Evolutionary conservation across 1,140 invertebrate species (phyloP).

Genomic region (Drosophila ercepeae): DNA sequence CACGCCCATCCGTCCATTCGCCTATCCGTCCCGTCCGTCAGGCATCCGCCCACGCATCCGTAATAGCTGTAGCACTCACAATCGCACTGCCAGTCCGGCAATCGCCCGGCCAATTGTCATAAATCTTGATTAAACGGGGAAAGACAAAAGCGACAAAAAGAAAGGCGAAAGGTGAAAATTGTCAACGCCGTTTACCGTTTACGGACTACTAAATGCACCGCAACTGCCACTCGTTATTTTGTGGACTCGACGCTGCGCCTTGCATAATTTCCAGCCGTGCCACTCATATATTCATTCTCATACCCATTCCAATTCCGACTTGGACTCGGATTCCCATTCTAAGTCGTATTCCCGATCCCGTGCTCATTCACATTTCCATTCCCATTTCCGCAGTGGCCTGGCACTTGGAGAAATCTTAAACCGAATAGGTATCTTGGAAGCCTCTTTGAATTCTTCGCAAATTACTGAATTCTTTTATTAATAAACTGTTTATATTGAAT

Average conservation of each 20-base stretch:
- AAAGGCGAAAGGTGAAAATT: conserved; percentile 73
- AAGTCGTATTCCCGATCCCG: conserved; percentile 4
- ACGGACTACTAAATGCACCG: conserved; percentile 8
- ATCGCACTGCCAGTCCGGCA: conserved; percentile 26
- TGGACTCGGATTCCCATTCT: conserved; percentile 4
- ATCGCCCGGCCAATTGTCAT: conserved; percentile 69
- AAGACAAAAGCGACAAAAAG: conserved; percentile 38
- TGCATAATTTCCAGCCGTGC: conserved; percentile 66
- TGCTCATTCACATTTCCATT: conserved; percentile 35
- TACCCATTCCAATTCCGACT: conserved; percentile 29
- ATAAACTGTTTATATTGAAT: not conserved
- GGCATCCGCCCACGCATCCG: conserved; percentile 21
- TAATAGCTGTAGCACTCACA: conserved; percentile 24
- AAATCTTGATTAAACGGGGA: conserved; percentile 77
- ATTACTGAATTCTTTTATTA: not conserved
- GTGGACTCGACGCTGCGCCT: conserved; percentile 41
- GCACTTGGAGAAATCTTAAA: conserved; percentile 3
- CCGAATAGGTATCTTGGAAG: too few relatives aligned
- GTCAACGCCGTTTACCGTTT: conserved; percentile 37
- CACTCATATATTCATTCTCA: conserved; percentile 45
- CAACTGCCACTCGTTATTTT: conserved; percentile 39
- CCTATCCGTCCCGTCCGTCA: too few relatives aligned
- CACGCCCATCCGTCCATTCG: conserved; percentile 11
- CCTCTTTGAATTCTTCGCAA: not conserved
- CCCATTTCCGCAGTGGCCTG: conserved; percentile 25